Conservation (phyloP, 2,888 invertebrate genomes). For the Eudemis profundana region DNA sequence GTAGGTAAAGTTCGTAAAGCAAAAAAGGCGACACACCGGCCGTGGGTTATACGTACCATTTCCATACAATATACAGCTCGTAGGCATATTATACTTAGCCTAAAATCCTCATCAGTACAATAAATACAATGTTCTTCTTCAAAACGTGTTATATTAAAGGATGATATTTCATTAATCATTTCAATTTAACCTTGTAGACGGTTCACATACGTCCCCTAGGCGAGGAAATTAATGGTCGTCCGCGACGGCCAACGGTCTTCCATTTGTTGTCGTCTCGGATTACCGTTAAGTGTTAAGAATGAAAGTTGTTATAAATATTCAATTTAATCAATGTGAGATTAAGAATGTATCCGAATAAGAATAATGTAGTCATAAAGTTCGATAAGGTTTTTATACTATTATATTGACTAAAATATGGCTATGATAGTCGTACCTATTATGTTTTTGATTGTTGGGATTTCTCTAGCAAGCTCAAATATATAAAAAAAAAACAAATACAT, state of each 20-base stretch:
- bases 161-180: constrained; percentile 41
- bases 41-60: neutral
- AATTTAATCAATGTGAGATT: constrained; percentile 35
- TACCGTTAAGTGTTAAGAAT: constrained; percentile 40
- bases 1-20: too few relatives aligned
- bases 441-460: too few relatives aligned
- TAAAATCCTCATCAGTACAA: neutral
- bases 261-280: constrained; percentile 28
- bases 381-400: constrained; percentile 7
- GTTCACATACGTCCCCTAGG: constrained; percentile 40
- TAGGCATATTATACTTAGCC: too few relatives aligned
- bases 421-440: neutral
- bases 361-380: constrained; percentile 4
- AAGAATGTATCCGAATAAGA: constrained; percentile 24
- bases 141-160: constrained; percentile 29
- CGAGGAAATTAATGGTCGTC: constrained; percentile 39
- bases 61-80: neutral
- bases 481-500: too few relatives aligned
- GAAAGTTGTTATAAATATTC: constrained; percentile 44
- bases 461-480: too few relatives aligned
- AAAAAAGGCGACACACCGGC: too few relatives aligned
- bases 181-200: constrained; percentile 35
- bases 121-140: neutral
- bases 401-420: neutral
- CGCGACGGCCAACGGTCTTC: constrained; percentile 38